Evolutionary conservation across 2,888 invertebrate genomes (phyloP).

Genomic region (Lysandra coridon): DNA sequence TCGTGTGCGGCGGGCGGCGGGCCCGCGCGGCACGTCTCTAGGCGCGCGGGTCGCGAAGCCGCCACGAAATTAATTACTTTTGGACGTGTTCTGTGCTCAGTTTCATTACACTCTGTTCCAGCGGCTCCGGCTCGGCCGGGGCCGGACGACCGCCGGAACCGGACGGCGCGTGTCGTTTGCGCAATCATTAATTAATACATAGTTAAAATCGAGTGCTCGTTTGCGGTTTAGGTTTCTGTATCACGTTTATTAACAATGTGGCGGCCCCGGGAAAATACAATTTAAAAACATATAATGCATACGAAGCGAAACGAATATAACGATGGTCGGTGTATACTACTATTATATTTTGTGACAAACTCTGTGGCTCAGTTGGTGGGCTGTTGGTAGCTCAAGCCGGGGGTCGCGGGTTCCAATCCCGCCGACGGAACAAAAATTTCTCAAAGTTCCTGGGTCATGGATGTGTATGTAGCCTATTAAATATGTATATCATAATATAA

Average conservation of each 20-base stretch:
- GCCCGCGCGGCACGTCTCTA: slow-evolving; percentile 49
- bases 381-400: too few relatives aligned
- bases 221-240: slow-evolving; percentile 19
- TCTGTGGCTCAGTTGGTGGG: too few relatives aligned
- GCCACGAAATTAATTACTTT: slow-evolving; percentile 74
- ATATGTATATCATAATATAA: too few relatives aligned
- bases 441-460: too few relatives aligned
- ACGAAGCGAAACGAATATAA: not conserved
- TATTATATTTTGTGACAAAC: too few relatives aligned
- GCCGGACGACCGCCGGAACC: slow-evolving; percentile 22
- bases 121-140: slow-evolving; percentile 42
- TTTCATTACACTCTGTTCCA: slow-evolving; percentile 72
- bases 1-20: not conserved
- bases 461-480: too few relatives aligned
- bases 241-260: slow-evolving; percentile 3
- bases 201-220: not conserved
- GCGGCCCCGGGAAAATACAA: not conserved
- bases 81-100: slow-evolving; percentile 75
- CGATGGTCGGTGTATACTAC: too few relatives aligned
- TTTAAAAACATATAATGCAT: not conserved
- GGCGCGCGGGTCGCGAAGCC: slow-evolving; percentile 57
- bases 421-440: too few relatives aligned
- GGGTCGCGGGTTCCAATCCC: too few relatives aligned
- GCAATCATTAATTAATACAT: not conserved
- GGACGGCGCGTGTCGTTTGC: not conserved